These are phyloP conservation scores for Neosilurus hyrtlii DNA, from an alignment of 2,797 vertebrate genomes.

Conservation along the genomic window DNA sequence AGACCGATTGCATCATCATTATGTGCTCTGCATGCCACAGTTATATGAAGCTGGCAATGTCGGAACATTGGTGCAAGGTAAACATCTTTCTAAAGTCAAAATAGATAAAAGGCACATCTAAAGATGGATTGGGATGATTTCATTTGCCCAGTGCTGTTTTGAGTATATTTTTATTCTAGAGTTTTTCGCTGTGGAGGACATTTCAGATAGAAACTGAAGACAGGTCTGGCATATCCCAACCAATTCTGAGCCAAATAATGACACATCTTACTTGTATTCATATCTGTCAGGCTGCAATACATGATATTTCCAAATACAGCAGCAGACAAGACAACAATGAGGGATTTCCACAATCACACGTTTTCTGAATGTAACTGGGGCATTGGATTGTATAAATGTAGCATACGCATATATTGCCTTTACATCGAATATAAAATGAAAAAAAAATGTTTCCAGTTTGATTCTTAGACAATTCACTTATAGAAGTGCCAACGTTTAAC, in stretches of 20 bases:
- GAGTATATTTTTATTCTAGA: not conserved
- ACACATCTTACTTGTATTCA: not conserved
- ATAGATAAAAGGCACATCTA: not conserved
- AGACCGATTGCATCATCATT: not conserved
- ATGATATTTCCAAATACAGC: conserved; percentile 3
- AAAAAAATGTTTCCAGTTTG: not conserved
- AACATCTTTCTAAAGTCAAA: not conserved
- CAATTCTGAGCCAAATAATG: not conserved
- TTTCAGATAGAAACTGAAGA: not conserved
- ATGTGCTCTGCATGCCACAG: not conserved
- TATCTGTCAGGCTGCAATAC: not conserved
- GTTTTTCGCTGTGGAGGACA: not conserved
- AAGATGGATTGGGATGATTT: not conserved
- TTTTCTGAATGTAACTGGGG: not conserved
- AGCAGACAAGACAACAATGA: not conserved
- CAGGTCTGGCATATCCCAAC: not conserved
- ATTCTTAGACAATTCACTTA: not conserved
- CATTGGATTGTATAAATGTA: not conserved
- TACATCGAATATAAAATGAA: not conserved
- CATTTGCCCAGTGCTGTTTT: not conserved
- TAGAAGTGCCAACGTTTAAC: not conserved
- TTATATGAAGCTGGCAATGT: not conserved
- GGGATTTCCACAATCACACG: not conserved
- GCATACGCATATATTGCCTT: too few species aligned
- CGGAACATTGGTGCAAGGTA: not conserved